Base-by-base conservation (phyloP, 2,113 vertebrate species). In the Actinemys pallida region DNA sequence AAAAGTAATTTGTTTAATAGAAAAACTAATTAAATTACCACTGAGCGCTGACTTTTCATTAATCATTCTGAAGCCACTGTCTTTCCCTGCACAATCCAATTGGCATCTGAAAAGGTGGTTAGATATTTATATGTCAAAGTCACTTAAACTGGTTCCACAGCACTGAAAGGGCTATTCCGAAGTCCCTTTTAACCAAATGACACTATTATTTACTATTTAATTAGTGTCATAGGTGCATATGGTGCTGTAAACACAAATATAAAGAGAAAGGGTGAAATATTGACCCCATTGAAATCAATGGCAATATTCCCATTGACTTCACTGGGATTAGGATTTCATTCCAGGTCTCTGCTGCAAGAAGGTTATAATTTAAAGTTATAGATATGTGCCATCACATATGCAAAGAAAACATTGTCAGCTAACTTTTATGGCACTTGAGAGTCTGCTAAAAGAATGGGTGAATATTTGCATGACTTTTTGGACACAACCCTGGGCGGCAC, bases 1-100 rank as follows among this genome's bases (percentile, higher is more conserved):
- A 96, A 7, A 1, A 1, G 1, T 49, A 82, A 47, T 49, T 94
- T 59, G 50, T 95, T 47, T 62, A 95, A 86, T n/a, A 90, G 75
- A 90, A 87, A 56, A 96, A 93, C 81, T 94, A 81, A 93, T 87
- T 95, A 93, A 88, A 80, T 59, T 90, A 78, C 84, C 90, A 92
- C 87, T 56, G 52, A 89, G 39, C 82, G 25, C 42, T 76, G 78
- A 62, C 52, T 53, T 84, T 95, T 93, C 84, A 94, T 92, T 92
- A 96, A 89, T 90, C 59, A 86, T 27, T 85, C 59, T 83, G 93
- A 87, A 95, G 85, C 16, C n/a, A 22, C 81, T 84, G 85, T 82
- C 87, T 95, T 94, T 82, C 89, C 83, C 81, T 47, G 42, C 94
- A 88, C 69, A 35, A 49, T 82, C 42, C 75, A 76, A 59, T 27